These are phyloP conservation scores for Zaprionus camerounensis DNA, from an alignment of 1,140 invertebrate species.

Conservation along the genomic window DNA sequence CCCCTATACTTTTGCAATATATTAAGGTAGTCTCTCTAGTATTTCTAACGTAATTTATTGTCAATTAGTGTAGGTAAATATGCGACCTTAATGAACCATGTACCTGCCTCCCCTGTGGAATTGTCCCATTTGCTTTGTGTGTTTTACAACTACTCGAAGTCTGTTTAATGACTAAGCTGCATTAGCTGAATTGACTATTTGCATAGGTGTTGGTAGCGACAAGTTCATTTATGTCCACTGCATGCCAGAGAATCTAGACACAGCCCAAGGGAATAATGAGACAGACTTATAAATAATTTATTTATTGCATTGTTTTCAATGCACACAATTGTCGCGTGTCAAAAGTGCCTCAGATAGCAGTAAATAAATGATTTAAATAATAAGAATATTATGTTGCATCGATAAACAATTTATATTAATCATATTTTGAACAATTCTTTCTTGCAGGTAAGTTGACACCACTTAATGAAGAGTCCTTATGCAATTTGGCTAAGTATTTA, in stretches of 20 bases:
- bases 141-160: slow-evolving; percentile 18
- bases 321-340: slow-evolving; percentile 41
- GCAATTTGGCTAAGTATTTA: slow-evolving; percentile 21
- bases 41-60: not conserved
- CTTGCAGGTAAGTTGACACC: slow-evolving; percentile 48
- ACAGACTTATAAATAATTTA: slow-evolving; percentile 34
- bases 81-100: slow-evolving; percentile 32
- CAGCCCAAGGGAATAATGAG: not conserved
- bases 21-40: not conserved
- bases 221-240: slow-evolving; percentile 41
- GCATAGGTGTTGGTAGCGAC: slow-evolving; percentile 39
- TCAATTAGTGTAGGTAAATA: slow-evolving; percentile 34
- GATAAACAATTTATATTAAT: slow-evolving; percentile 13
- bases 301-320: slow-evolving; percentile 26
- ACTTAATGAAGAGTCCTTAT: not conserved
- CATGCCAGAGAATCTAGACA: not conserved
- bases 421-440: slow-evolving; percentile 8
- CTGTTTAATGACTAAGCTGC: not conserved
- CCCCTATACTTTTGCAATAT: not conserved
- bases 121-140: slow-evolving; percentile 36
- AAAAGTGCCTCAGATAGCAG: slow-evolving; percentile 28
- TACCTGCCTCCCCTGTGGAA: slow-evolving; percentile 9
- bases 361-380: not conserved
- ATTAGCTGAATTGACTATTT: slow-evolving; percentile 31
- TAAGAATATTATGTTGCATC: slow-evolving; percentile 10